phyloP scores from a whole-genome alignment of 2,888 invertebrate species.

The Himalopsyche tibetana region DNA sequence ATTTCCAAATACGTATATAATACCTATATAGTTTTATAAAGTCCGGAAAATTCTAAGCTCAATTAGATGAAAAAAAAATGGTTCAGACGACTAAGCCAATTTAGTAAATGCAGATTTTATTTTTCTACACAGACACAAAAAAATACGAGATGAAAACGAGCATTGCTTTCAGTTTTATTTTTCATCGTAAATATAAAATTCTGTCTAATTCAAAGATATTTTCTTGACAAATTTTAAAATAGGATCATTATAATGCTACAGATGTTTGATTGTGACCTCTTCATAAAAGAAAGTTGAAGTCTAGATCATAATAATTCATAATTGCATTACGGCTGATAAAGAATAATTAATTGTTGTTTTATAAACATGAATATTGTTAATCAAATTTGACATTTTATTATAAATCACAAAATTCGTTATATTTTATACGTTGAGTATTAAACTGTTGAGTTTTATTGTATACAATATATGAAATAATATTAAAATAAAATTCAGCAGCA shows the following conservation, averaged over 20 bases:
- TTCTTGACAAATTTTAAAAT: not conserved
- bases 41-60: not conserved
- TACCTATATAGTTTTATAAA: not conserved
- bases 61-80: not conserved
- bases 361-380: too few relatives aligned
- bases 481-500: too few relatives aligned
- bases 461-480: too few relatives aligned
- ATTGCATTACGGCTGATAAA: too few relatives aligned
- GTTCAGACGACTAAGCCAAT: not conserved
- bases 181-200: not conserved
- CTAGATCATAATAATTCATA: too few relatives aligned
- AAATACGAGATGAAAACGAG: not conserved
- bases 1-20: not conserved
- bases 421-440: too few relatives aligned
- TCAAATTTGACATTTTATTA: too few relatives aligned
- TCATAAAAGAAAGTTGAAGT: too few relatives aligned
- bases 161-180: not conserved
- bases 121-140: not conserved
- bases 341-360: too few relatives aligned
- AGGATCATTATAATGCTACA: not conserved
- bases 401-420: too few relatives aligned
- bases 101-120: conserved; percentile 8
- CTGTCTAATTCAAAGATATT: not conserved
- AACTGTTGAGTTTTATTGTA: too few relatives aligned
- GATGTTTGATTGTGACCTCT: too few relatives aligned